phyloP scores from a whole-genome alignment of 2,797 vertebrate genomes.

The Steatocranus sp. region DNA sequence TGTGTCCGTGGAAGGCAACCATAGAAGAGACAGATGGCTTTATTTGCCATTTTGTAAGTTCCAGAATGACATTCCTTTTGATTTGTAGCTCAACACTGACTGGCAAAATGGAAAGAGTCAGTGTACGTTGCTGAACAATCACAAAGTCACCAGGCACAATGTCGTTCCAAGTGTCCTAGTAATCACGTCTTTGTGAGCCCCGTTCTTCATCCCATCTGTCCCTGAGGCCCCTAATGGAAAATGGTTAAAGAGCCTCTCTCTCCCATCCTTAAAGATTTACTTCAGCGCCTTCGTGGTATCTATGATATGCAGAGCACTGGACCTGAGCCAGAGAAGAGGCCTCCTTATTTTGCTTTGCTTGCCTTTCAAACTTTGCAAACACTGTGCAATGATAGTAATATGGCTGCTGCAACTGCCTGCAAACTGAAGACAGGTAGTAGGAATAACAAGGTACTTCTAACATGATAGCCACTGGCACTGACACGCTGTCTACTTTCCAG shows the following conservation, averaged over 20 bases:
- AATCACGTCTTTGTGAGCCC: constrained; percentile 63
- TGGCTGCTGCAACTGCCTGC: constrained; percentile 26
- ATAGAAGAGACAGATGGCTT: constrained; percentile 62
- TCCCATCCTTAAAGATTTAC: constrained; percentile 59
- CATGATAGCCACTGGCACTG: constrained; percentile 55
- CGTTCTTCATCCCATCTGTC: constrained; percentile 58
- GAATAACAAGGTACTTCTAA: constrained; percentile 61
- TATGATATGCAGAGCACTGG: constrained; percentile 58
- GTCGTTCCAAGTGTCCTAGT: constrained; percentile 67
- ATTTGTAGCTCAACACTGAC: constrained; percentile 56
- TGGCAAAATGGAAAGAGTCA: constrained; percentile 31
- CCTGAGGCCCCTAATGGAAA: constrained; percentile 60
- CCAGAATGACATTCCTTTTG: constrained; percentile 50
- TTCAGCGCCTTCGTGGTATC: constrained; percentile 52
- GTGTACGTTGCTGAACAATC: constrained; percentile 42
- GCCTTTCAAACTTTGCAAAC: constrained; percentile 50
- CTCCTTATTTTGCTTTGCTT: constrained; percentile 51
- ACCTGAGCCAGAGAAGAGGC: constrained; percentile 34
- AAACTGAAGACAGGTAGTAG: constrained; percentile 50
- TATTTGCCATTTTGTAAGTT: constrained; percentile 63
- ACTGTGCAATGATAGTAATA: constrained; percentile 13
- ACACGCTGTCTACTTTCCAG: constrained; percentile 38
- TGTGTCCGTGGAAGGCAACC: constrained; percentile 46
- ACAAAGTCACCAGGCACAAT: constrained; percentile 53
- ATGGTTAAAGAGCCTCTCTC: constrained; percentile 25